Conservation (phyloP, 2,113 vertebrate genomes). For the Nanorana parkeri region DNA sequence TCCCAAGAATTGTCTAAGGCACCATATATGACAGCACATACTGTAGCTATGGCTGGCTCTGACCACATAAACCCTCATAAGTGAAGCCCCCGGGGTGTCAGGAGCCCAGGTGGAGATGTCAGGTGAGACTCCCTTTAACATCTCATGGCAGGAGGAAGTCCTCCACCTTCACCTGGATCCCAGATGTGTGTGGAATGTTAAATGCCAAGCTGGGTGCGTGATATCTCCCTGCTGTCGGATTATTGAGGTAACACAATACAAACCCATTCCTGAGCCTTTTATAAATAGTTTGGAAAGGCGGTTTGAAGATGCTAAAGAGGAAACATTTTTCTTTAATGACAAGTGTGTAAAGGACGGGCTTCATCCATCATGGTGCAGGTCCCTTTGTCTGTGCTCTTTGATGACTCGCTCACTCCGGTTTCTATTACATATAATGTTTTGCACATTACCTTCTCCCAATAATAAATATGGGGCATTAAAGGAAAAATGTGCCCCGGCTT, state of each 20-base stretch:
- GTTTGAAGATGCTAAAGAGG: too few relatives aligned
- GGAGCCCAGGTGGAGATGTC: background rate
- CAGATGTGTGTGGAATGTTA: background rate
- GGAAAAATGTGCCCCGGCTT: background rate
- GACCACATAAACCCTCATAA: too few relatives aligned
- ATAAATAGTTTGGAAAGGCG: background rate
- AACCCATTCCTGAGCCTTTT: background rate
- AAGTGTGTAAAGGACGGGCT: background rate
- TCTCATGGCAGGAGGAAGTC: too few relatives aligned
- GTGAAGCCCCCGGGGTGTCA: background rate
- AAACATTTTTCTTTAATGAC: conserved; percentile 1
- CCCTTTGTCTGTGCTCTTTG: conserved; percentile 4
- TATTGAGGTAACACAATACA: conserved; percentile 5
- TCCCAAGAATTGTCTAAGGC: too few relatives aligned
- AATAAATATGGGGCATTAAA: background rate
- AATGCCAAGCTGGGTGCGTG: background rate
- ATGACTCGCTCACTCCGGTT: conserved; percentile 1
- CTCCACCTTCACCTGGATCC: background rate
- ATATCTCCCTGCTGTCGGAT: background rate
- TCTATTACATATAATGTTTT: conserved; percentile 4
- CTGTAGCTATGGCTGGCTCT: too few relatives aligned
- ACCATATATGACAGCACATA: too few relatives aligned
- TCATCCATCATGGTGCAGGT: background rate
- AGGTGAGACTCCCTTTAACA: too few relatives aligned
- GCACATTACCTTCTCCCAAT: background rate